These are phyloP conservation scores for Mactromeris polynyma DNA, from an alignment of 2,888 invertebrate species.

Conservation along the genomic window DNA sequence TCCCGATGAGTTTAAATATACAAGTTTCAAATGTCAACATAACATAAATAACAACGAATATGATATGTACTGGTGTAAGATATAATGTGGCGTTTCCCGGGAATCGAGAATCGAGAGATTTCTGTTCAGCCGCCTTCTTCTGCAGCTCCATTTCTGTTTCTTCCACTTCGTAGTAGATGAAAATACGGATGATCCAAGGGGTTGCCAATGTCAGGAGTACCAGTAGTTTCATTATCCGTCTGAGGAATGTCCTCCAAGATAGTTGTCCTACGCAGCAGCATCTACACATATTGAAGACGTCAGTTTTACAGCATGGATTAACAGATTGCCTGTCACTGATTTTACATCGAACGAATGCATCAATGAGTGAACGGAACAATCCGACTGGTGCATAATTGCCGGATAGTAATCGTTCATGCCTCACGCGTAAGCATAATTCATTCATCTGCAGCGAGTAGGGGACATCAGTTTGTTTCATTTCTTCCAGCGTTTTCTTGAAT, in stretches of 20 bases:
- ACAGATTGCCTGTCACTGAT: constrained; percentile 75
- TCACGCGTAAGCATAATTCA: constrained; percentile 68
- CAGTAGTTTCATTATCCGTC: constrained; percentile 66
- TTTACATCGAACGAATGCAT: constrained; percentile 77
- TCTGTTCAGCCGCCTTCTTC: constrained; percentile 50
- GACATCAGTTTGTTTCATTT: constrained; percentile 30
- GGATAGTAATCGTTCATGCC: constrained; percentile 26
- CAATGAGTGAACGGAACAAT: constrained; percentile 69
- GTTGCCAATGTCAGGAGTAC: constrained; percentile 70
- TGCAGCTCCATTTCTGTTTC: constrained; percentile 66
- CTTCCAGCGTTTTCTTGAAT: constrained; percentile 39
- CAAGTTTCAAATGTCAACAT: constrained; percentile 75
- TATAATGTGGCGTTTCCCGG: constrained; percentile 77
- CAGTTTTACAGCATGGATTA: constrained; percentile 69
- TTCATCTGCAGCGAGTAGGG: constrained; percentile 53
- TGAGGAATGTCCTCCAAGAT: constrained; percentile 70
- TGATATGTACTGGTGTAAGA: constrained; percentile 79
- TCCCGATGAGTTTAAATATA: constrained; percentile 71
- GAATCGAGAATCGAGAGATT: constrained; percentile 57
- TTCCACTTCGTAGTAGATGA: constrained; percentile 77
- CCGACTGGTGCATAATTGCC: constrained; percentile 50
- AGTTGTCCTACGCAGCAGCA: constrained; percentile 37
- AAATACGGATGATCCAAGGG: constrained; percentile 77
- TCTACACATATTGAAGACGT: constrained; percentile 55
- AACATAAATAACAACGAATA: constrained; percentile 79